Percentiles rank a stretch among this genome's conserved stretches.
Conservation (phyloP, 2,888 invertebrate genomes). For the Octonoba sinensis region DNA sequence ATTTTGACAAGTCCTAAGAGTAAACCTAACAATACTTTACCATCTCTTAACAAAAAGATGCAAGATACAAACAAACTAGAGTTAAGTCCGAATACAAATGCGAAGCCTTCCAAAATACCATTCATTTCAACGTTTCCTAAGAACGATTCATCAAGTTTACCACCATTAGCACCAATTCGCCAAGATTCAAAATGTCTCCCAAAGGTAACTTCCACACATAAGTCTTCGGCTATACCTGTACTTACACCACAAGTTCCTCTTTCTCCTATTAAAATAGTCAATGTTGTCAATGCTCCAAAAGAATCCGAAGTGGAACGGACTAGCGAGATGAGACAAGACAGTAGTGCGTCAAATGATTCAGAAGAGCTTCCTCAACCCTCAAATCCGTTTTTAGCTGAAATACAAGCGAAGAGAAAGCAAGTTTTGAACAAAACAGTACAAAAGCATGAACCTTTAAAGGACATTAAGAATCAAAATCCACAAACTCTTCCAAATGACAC, state of each 20-base stretch:
- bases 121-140: conserved; percentile 40
- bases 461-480: neutral
- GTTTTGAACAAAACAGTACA: conserved; percentile 68
- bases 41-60: conserved; percentile 35
- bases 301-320: conserved; percentile 5
- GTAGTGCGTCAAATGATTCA: conserved; percentile 23
- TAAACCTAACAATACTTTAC: conserved; percentile 48
- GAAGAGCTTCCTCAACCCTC: conserved; percentile 64
- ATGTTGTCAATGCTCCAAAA: neutral
- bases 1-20: conserved; percentile 27
- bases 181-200: conserved; percentile 17
- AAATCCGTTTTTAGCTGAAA: conserved; percentile 65
- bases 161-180: conserved; percentile 30
- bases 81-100: neutral
- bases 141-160: conserved; percentile 31
- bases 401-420: conserved; percentile 71
- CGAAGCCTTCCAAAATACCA: conserved; percentile 60
- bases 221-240: conserved; percentile 48
- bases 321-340: neutral
- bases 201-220: conserved; percentile 18
- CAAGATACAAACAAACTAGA: conserved; percentile 31
- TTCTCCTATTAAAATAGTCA: conserved; percentile 37
- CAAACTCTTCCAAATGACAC: neutral
- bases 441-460: conserved; percentile 7
- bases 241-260: conserved; percentile 41